Base-by-base conservation (phyloP, 2,797 vertebrate genomes). In the Ara ararauna region DNA sequence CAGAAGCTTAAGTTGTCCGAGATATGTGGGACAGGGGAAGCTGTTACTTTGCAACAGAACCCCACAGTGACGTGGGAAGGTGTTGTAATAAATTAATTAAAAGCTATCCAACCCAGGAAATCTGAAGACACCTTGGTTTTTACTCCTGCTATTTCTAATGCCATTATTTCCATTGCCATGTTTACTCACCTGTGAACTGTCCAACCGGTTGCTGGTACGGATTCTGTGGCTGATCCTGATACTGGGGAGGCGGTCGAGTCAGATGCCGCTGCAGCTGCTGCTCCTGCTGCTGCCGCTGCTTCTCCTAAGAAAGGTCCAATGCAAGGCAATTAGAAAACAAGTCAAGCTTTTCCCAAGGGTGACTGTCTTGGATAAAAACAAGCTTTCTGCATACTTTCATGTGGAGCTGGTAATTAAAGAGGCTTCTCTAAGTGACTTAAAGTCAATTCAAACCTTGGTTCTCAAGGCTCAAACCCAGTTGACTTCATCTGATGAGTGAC, bases 201-300 rank as follows among this genome's bases (percentile, higher is more conserved):
- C 98, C 98, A 51, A 98, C 98, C 79, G 98, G 97, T 7, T 98
- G 98, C 56, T 99, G 98, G 96, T 99, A 99, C 0, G 98, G 98
- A 85, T 98, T 99, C 97, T 99, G 99, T 2, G 98, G 94, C 13
- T 99, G 99, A 97, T 99, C 99, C 98, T 99, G 99, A 94, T 99
- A 99, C 94, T 99, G 99, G 17, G 99, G 99, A 2, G 99, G 99
- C 0, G 99, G 99, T 30, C 99, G 98, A 11, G 99, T 99, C 94
- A 99, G 97, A 89, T 99, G 99, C 56, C 99, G 98, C 97, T 99
- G 99, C 73, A 99, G 98, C 96, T 99, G 99, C 80, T 99, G 99
- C 92, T 99, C 99, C 90, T 99, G 98, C 93, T 98, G 98, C 77
- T 99, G 98, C 36, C 98, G 97, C 97, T 99, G 99, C 48, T 99